Evolutionary conservation across 2,797 vertebrate species (phyloP), one percentile per base, ranked within the genome.

Genomic region (Prunella strophiata): DNA sequence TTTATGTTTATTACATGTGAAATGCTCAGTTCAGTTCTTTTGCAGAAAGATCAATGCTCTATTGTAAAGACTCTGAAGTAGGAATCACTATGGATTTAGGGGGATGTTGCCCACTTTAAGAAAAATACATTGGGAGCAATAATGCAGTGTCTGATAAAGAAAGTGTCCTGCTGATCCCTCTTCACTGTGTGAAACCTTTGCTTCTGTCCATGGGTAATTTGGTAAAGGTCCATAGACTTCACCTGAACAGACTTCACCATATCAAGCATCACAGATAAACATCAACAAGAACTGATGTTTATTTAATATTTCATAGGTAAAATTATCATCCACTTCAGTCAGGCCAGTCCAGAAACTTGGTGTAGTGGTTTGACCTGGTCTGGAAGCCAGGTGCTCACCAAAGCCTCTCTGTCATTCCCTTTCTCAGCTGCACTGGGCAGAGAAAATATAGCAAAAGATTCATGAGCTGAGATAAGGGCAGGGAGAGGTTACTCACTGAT

Each of bases 51-150:
- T 71, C 3, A 2, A 26, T 74, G 79, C 7, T 76, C 40, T 2
- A 0, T 68, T 79, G 29, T 34, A 93, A 81, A 85, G 43, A 45
- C 22, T 34, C 18, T 47, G 40, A 91, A 86, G 6, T 11, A 63
- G 48, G 45, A 89, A 79, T 43, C 3, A 1, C 32, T 54, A 29
- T 45, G 48, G 34, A 54, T 65, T 80, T 34, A 58, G n/a, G 7
- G 0, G 0, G 0, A 3, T n/a, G 11, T 54, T 22, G 3, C 26
- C 36, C 5, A 27, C 40, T 73, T 59, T 22, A 48, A 57, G 43
- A 87, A 85, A 94, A 87, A 85, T 36, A 23, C 16, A 32, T 6
- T 76, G 14, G 65, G 47, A 87, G 23, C 5, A 55, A 63, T 48
- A 79, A 73, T 5, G 63, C 21, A 42, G 48, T 45, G 38, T 21